These are phyloP conservation scores for Dendrolimus punctatus DNA, from an alignment of 1,140 invertebrate genomes.

Conservation along the genomic window DNA sequence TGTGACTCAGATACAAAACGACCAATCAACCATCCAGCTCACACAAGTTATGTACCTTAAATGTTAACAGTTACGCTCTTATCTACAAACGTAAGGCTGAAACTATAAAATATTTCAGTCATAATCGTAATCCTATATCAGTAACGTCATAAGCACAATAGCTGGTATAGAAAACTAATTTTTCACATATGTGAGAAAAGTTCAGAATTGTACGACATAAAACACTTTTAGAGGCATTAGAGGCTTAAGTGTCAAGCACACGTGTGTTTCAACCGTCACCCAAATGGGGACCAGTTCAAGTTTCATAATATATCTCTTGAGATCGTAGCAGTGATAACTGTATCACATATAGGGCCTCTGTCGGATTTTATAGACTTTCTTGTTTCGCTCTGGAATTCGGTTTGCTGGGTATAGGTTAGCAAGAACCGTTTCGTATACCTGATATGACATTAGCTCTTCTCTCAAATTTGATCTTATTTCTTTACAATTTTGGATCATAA, in stretches of 20 bases:
- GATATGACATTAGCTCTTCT: too few relatives aligned
- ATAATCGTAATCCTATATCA: constrained; percentile 28
- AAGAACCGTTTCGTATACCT: too few relatives aligned
- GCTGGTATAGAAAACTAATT: constrained; percentile 7
- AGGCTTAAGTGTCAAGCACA: constrained; percentile 53
- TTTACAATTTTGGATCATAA: too few relatives aligned
- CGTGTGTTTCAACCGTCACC: constrained; percentile 55
- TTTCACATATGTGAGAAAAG: constrained; percentile 11
- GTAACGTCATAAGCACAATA: constrained; percentile 23
- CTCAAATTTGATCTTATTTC: too few relatives aligned
- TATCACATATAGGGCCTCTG: constrained; percentile 30
- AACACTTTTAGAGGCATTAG: constrained; percentile 21
- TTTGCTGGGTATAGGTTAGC: too few relatives aligned
- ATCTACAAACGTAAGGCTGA: constrained; percentile 6
- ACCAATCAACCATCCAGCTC: constrained; percentile 13
- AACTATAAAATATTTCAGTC: constrained; percentile 35
- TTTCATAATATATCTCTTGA: constrained; percentile 38
- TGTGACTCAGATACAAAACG: constrained; percentile 15
- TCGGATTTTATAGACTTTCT: constrained; percentile 22
- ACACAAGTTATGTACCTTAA: constrained; percentile 1
- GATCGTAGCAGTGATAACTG: constrained; percentile 53
- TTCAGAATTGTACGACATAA: constrained; percentile 14
- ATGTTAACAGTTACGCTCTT: background rate
- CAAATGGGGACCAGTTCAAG: constrained; percentile 54
- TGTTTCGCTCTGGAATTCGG: too few relatives aligned